These are phyloP conservation scores for Sipha flava DNA, from an alignment of 1,140 invertebrate genomes.

Conservation along the genomic window DNA sequence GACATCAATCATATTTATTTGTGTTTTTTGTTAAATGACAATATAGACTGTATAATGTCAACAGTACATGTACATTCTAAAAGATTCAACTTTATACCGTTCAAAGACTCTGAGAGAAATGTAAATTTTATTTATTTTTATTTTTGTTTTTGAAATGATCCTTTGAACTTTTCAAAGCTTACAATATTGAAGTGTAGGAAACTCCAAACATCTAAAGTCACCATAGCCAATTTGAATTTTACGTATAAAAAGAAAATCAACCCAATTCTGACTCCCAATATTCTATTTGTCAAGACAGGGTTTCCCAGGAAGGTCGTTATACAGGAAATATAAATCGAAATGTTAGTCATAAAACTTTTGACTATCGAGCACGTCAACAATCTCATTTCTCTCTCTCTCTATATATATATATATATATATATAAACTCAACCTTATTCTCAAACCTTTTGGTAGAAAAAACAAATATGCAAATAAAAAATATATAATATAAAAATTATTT, in stretches of 20 bases:
- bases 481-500: too few relatives aligned
- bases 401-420: too few relatives aligned
- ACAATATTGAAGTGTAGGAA: not conserved
- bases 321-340: not conserved
- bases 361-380: not conserved
- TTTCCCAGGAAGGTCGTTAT: not conserved
- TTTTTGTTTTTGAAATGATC: not conserved
- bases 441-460: too few relatives aligned
- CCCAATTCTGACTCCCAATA: not conserved
- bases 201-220: not conserved
- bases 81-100: too few relatives aligned
- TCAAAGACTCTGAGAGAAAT: too few relatives aligned
- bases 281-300: not conserved
- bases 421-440: too few relatives aligned
- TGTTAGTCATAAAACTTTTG: not conserved
- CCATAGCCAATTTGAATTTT: not conserved
- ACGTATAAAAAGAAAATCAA: not conserved
- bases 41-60: not conserved
- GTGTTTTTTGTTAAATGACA: too few relatives aligned
- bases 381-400: too few relatives aligned
- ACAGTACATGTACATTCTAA: too few relatives aligned
- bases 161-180: not conserved
- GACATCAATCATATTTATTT: too few relatives aligned
- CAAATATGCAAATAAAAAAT: too few relatives aligned
- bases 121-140: not conserved